These are phyloP conservation scores for Encarsia formosa DNA, from an alignment of 2,888 invertebrate species.

Conservation along the genomic window DNA sequence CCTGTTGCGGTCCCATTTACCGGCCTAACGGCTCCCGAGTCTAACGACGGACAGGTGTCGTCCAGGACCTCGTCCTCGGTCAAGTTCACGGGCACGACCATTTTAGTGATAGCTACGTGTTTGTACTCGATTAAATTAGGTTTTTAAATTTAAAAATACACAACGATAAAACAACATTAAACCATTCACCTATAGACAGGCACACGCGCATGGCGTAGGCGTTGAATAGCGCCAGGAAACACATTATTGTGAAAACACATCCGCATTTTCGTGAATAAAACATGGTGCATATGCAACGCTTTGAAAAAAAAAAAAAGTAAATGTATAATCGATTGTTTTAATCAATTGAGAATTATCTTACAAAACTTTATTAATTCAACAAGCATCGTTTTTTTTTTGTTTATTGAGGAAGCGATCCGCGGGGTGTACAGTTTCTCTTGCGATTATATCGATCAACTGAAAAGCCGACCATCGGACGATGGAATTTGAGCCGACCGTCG, in stretches of 20 bases:
- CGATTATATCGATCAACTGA: conserved; percentile 16
- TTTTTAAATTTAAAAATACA: too few species aligned
- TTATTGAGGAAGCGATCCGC: not conserved
- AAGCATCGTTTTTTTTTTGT: conserved; percentile 8
- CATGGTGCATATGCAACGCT: not conserved
- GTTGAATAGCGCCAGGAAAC: conserved; percentile 66
- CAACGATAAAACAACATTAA: too few species aligned
- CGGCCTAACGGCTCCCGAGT: not conserved
- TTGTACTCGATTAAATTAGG: too few species aligned
- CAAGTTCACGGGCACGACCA: conserved; percentile 51
- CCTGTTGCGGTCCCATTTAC: conserved; percentile 1
- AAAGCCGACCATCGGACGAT: conserved; percentile 15
- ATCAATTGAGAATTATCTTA: conserved; percentile 4
- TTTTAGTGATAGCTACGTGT: conserved; percentile 70
- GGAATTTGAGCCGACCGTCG: conserved; percentile 13
- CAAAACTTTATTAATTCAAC: conserved; percentile 21
- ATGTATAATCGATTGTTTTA: too few species aligned
- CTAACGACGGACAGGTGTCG: conserved; percentile 16
- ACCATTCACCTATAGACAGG: too few species aligned
- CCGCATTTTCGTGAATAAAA: conserved; percentile 28
- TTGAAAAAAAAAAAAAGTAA: not conserved
- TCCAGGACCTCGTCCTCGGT: conserved; percentile 10
- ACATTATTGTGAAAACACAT: conserved; percentile 58
- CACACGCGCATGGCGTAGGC: conserved; percentile 74
- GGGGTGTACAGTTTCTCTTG: not conserved